phyloP scores from a whole-genome alignment of 2,113 vertebrate species.

The Pholis gunnellus region DNA sequence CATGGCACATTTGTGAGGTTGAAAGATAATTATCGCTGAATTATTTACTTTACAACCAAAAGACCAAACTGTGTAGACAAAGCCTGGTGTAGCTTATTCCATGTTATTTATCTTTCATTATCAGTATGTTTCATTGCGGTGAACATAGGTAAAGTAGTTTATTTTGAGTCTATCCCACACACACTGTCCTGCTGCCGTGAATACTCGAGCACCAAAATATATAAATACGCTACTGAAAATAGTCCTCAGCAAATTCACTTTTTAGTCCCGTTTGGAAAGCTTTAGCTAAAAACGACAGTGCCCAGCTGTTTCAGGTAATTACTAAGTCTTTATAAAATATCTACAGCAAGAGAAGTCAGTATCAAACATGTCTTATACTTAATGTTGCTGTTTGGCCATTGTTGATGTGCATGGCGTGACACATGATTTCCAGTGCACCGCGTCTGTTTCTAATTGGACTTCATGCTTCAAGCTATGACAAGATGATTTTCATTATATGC shows the following conservation, averaged over 20 bases:
- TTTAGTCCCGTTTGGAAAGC: background rate
- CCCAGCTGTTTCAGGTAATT: background rate
- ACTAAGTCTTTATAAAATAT: background rate
- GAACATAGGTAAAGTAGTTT: background rate
- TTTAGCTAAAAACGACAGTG: background rate
- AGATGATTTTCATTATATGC: background rate
- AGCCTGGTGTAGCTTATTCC: background rate
- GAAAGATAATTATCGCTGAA: background rate
- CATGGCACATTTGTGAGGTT: background rate
- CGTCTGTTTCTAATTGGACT: background rate
- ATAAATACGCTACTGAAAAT: background rate
- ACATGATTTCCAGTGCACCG: background rate
- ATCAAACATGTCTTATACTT: background rate
- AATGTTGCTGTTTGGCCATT: no score
- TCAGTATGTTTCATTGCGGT: background rate
- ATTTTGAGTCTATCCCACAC: background rate
- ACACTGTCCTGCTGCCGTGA: background rate
- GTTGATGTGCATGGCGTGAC: background rate
- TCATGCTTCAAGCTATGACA: background rate
- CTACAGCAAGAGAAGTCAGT: background rate
- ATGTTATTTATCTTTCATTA: background rate
- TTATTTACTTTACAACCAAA: background rate
- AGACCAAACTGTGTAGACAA: background rate
- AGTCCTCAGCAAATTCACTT: background rate
- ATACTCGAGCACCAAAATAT: background rate